Base-by-base conservation (phyloP, 2,113 vertebrate species). In the Cairina moschata region DNA sequence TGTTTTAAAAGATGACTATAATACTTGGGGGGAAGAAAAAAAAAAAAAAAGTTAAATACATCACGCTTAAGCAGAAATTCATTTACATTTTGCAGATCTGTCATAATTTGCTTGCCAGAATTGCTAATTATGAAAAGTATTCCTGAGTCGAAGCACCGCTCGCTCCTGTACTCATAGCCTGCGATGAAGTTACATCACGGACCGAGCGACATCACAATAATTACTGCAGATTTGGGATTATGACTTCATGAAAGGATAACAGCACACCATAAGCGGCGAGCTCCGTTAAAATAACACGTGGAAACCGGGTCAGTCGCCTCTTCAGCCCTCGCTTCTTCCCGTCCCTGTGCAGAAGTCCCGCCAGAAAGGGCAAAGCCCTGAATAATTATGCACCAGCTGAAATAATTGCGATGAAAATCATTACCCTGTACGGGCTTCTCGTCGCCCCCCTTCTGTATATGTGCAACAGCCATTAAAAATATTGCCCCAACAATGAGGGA, bases 1-100 rank as follows among this genome's bases (percentile, higher is more conserved):
- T 73, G 93, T 96, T 97, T 97, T 96, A 95, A 97, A 97, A 97
- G 92, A 97, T 82, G 90, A 95, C 95, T 83, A 7, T 86, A 86
- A 94, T 77, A 88, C 93, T 92, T 71, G 36, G 55, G 86, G 75
- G 73, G 11, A 3, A 5, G 3, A 3, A 9, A 10, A 38, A 12
- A 44, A 44, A 34, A 56, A 59, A 93, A 90, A 50, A 50, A 50
- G 22, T 79, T 92, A 89, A 97, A 95, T 83, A 69, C 3, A 16
- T 97, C 91, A 67, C 54, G 72, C 58, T 95, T 90, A 95, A 97
- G 71, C 83, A 86, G 90, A 90, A 94, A 91, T 92, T 88, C 73
- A 46, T 65, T 90, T 91, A 83, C 83, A 76, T 87, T 75, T 91
- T 88, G 88, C 86, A 63, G 29, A 83, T 67, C 84, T 88, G 84